Conservation (phyloP, 2,888 invertebrate genomes). For the Nipponacmea schrenckii region DNA sequence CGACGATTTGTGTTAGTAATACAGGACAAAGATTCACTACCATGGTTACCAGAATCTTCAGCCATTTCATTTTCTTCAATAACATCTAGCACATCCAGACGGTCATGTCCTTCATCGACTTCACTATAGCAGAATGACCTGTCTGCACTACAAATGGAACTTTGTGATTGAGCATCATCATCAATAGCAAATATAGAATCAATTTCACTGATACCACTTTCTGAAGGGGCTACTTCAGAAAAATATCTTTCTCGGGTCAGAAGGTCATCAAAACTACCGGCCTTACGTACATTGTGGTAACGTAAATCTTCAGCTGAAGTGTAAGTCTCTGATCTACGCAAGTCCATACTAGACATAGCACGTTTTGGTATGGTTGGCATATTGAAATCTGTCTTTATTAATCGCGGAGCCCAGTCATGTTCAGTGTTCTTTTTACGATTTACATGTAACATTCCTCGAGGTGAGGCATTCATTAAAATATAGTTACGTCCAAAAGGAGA, state of each 20-base stretch:
- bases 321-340: neutral
- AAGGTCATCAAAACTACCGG: neutral
- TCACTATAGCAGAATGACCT: neutral
- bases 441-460: neutral
- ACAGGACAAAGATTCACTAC: neutral
- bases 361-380: neutral
- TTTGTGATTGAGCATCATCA: neutral
- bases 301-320: constrained; percentile 5
- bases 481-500: neutral
- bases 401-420: neutral
- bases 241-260: neutral
- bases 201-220: neutral
- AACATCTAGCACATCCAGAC: neutral
- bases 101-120: neutral
- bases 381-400: neutral
- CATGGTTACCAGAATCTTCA: neutral
- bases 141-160: neutral
- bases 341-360: neutral
- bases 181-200: neutral
- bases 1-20: neutral
- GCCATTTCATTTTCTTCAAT: neutral
- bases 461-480: neutral
- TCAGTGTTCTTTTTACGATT: neutral
- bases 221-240: neutral
- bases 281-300: neutral